Evolutionary conservation across 2,113 vertebrate species (phyloP).

Genomic region (Poeciliopsis prolifica): DNA sequence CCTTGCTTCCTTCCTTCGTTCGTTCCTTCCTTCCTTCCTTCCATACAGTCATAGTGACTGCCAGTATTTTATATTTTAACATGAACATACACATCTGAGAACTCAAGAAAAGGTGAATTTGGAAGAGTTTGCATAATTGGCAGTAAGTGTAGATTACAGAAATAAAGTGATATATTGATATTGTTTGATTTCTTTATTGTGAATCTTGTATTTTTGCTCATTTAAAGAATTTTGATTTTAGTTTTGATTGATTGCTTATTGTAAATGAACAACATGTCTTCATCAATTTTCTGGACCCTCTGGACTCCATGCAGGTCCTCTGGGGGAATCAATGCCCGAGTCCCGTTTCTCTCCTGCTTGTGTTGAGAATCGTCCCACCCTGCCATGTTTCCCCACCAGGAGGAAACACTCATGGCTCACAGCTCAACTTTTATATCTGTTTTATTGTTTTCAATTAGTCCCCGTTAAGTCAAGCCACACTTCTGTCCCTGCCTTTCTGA

Average conservation of each 20-base stretch:
- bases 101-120: too few species aligned
- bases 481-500: conserved; percentile 26
- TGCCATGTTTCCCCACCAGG: conserved; percentile 13
- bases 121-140: too few species aligned
- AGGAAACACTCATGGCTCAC: conserved; percentile 18
- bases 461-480: neutral
- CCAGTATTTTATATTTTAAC: too few species aligned
- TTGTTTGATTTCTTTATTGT: conserved; percentile 27
- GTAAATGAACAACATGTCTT: too few species aligned
- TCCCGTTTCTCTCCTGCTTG: conserved; percentile 9
- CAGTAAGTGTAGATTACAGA: too few species aligned
- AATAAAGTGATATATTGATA: conserved; percentile 11
- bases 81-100: too few species aligned
- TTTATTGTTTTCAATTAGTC: neutral
- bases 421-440: conserved; percentile 1
- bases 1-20: too few species aligned
- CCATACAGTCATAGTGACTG: too few species aligned
- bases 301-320: too few species aligned
- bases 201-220: conserved; percentile 12
- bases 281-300: too few species aligned
- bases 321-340: too few species aligned
- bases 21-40: too few species aligned
- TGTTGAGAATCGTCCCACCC: conserved; percentile 1
- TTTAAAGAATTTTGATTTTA: conserved; percentile 17
- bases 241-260: conserved; percentile 17